Evolutionary conservation across 2,888 invertebrate species (phyloP).

Genomic region (Apamea epomidion): DNA sequence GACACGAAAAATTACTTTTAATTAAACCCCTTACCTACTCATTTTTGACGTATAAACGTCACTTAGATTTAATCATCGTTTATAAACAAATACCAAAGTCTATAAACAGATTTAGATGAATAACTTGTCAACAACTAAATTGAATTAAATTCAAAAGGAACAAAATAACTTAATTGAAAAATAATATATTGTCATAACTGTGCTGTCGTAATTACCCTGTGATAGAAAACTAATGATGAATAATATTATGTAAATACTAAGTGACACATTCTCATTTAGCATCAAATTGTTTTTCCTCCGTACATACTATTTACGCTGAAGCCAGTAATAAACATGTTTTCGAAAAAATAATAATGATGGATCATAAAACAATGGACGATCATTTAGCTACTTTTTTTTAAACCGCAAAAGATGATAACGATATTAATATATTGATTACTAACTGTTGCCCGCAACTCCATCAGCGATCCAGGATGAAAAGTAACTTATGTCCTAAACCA

Average conservation of each 20-base stretch:
- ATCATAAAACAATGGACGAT: neutral
- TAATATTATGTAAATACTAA: slow-evolving; percentile 7
- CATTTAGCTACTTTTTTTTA: neutral
- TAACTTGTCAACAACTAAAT: neutral
- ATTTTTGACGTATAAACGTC: too few species aligned
- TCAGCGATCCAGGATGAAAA: too few species aligned
- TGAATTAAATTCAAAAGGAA: neutral
- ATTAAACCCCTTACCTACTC: neutral
- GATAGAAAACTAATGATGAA: slow-evolving; percentile 14
- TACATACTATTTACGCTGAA: neutral
- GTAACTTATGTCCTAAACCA: neutral
- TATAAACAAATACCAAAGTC: too few species aligned
- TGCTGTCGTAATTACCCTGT: neutral
- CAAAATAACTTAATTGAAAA: slow-evolving; percentile 15
- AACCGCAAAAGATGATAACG: neutral
- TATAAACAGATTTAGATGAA: neutral
- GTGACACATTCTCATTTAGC: slow-evolving; percentile 13
- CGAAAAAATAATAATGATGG: neutral
- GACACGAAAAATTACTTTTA: neutral
- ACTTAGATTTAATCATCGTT: too few species aligned
- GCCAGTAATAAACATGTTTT: neutral
- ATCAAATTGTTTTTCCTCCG: slow-evolving; percentile 9
- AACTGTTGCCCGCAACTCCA: neutral
- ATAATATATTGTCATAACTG: slow-evolving; percentile 3
- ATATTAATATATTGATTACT: neutral